Base-by-base conservation (phyloP, 2,797 vertebrate genomes). In the Buceros bicornis region DNA sequence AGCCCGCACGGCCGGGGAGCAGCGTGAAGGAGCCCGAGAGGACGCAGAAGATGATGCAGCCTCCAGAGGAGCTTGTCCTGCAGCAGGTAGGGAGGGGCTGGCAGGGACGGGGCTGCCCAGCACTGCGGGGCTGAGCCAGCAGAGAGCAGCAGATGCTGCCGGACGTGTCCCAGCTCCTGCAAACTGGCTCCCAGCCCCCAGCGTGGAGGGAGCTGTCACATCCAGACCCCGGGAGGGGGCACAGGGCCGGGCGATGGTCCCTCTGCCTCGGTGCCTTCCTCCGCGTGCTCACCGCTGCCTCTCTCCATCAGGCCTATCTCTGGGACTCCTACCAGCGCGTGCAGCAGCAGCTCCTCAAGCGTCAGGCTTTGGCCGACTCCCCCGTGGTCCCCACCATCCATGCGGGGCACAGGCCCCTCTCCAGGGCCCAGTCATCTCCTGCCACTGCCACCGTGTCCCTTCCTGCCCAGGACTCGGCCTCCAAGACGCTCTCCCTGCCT, bases 321-420 rank as follows among this genome's bases (percentile, higher is more conserved):
- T 99, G 99, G 99, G 99, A 99, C 40, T 98, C 99, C 85, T 99
- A 99, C 96, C 99, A 99, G 97, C 99, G 98, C 22, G 95, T 99
- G 66, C 98, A 99, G 93, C 98, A 99, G 85, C 99, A 99, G 91
- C 98, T 99, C 70, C 98, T 99, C 67, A 98, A 98, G 72, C 98
- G 99, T 31, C 98, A 97, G 24, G 97, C 98, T 69, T 80, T 98
- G 29, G 98, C 99, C 54, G 98, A 99, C 89, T 97, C 98, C 1
- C 43, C 99, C 93, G 95, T 98, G 56, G 98, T 99, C 5, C 98
- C 99, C 78, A 97, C 99, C 88, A 77, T 98, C 71, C 98, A 98
- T 0, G 35, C 96, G 0, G 90, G 98, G 50, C 99, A 99, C 97
- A 98, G 99, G 2, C 99, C 99, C 3, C 97, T 99, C 67, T 99